These are phyloP conservation scores for Asarcornis scutulata DNA, from an alignment of 2,113 vertebrate species.

Conservation along the genomic window DNA sequence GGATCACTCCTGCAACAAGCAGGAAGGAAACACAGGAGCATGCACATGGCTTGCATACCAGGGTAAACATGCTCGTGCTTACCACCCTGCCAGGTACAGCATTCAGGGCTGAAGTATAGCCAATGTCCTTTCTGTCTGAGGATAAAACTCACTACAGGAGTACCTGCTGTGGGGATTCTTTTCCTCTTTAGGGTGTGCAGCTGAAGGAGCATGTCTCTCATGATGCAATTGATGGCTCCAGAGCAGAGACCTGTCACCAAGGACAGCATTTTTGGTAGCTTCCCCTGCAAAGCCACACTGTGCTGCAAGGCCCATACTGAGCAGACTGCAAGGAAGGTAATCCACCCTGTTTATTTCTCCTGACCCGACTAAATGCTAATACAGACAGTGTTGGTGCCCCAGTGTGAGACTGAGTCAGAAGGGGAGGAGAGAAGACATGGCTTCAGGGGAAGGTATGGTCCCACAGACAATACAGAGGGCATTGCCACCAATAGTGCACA, in stretches of 20 bases:
- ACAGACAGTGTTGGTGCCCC: rapidly evolving
- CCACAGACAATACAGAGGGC: background rate
- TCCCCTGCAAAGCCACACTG: background rate
- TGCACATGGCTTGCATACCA: rapidly evolving
- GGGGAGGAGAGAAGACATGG: rapidly evolving
- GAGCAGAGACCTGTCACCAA: background rate
- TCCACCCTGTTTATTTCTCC: background rate
- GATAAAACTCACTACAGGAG: background rate
- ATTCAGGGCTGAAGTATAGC: background rate
- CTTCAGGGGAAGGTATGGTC: background rate
- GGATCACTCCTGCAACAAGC: background rate
- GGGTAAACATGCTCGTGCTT: background rate
- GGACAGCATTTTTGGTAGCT: background rate
- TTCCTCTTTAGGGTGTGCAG: background rate
- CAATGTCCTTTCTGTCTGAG: background rate
- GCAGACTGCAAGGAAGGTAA: background rate
- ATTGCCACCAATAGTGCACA: background rate
- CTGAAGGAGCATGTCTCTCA: background rate
- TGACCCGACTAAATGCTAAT: background rate
- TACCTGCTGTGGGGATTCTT: rapidly evolving
- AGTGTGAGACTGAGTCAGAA: background rate
- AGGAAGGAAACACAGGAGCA: rapidly evolving
- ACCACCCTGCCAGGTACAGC: rapidly evolving
- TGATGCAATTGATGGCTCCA: background rate
- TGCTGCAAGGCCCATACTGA: background rate